Conservation (phyloP, 2,888 invertebrate species). For the Xestoiulus laeticollis region DNA sequence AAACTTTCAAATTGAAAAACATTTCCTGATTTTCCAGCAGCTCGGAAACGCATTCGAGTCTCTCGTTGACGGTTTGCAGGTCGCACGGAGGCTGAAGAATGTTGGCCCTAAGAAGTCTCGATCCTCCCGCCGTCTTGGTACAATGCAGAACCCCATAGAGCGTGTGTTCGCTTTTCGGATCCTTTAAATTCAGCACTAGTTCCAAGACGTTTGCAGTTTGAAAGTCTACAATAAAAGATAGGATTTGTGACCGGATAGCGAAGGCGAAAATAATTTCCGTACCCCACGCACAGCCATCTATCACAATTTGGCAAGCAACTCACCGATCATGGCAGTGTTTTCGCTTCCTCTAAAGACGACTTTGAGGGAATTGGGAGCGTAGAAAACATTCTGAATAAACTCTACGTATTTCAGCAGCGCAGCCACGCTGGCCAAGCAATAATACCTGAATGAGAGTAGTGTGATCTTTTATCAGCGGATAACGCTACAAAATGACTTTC, state of each 20-base stretch:
- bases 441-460: too few species aligned
- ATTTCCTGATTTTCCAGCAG: constrained; percentile 75
- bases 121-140: constrained; percentile 78
- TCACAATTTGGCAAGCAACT: constrained; percentile 53
- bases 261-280: too few species aligned
- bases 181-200: constrained; percentile 64
- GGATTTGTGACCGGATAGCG: too few species aligned
- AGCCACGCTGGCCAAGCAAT: constrained; percentile 83
- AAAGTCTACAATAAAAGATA: constrained; percentile 71
- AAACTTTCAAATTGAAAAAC: constrained; percentile 73
- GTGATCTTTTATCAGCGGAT: too few species aligned
- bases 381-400: constrained; percentile 77
- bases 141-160: constrained; percentile 75
- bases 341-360: constrained; percentile 84
- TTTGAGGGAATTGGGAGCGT: constrained; percentile 78
- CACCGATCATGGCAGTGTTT: constrained; percentile 84
- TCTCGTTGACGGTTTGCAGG: constrained; percentile 72
- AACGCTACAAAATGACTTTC: too few species aligned
- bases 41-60: constrained; percentile 81
- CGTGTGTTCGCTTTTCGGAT: constrained; percentile 66
- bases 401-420: constrained; percentile 87
- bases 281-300: neutral
- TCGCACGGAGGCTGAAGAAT: constrained; percentile 77
- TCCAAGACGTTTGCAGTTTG: constrained; percentile 80
- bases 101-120: constrained; percentile 78